phyloP scores from a whole-genome alignment of 2,888 invertebrate genomes.

The Meandrusa payeni region DNA sequence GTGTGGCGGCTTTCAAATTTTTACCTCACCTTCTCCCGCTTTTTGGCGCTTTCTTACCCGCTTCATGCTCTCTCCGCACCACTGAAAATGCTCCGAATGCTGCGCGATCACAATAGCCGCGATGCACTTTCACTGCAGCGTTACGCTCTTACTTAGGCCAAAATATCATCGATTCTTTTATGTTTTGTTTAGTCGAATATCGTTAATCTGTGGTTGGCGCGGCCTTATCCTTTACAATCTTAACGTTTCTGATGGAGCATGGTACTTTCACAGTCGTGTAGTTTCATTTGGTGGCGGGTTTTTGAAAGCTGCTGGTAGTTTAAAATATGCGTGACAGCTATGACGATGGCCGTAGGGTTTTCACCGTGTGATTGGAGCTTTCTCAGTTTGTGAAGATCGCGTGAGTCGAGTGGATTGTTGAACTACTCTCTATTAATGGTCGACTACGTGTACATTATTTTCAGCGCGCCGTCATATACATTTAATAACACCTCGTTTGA shows the following conservation, averaged over 20 bases:
- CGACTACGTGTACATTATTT: constrained; percentile 1
- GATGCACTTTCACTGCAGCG: constrained; percentile 73
- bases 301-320: constrained; percentile 39
- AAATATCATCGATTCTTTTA: constrained; percentile 13
- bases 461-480: too few species aligned
- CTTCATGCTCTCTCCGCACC: constrained; percentile 55
- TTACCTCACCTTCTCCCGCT: constrained; percentile 69
- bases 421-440: constrained; percentile 37
- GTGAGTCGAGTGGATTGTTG: constrained; percentile 39
- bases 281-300: constrained; percentile 33
- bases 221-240: constrained; percentile 17
- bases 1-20: constrained; percentile 79
- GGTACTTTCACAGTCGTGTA: constrained; percentile 33
- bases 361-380: constrained; percentile 66
- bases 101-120: constrained; percentile 54
- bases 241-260: constrained; percentile 17
- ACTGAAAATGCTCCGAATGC: constrained; percentile 74
- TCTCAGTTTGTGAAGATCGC: constrained; percentile 48
- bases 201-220: constrained; percentile 12
- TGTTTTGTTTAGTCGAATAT: constrained; percentile 14
- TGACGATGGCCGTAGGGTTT: constrained; percentile 54
- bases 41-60: constrained; percentile 70
- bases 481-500: too few species aligned
- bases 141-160: constrained; percentile 41
- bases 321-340: constrained; percentile 51